Base-by-base conservation (phyloP, 2,888 invertebrate species). In the Standfussiana lucernea region DNA sequence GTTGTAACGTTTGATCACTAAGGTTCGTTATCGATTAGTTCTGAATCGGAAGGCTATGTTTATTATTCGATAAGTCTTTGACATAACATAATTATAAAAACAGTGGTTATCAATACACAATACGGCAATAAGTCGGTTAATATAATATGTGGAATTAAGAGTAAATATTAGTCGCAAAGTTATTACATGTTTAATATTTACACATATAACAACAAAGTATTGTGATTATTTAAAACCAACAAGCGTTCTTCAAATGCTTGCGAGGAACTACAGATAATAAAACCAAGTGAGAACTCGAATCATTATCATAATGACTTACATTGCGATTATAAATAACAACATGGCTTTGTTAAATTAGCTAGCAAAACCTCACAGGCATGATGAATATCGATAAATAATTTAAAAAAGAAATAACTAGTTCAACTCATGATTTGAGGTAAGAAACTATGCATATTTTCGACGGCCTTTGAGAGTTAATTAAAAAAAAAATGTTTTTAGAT, bases 231-330 rank as follows among this genome's bases (percentile, higher is more conserved):
- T 50, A 15, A 71, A 56, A 47, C 47, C 71, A 59, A 11, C 59
- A 72, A 77, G 53, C 40, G 8, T 45, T 56, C 24, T 67, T n/a
- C 50, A 53, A 50, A 77, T 35, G 40, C 56, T 80, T 82, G 69
- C n/a, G 21, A 78, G 40, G 65, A 56, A 62, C 72, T 71, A 66
- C 53, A 53, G 53, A 53, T 64, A 45, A n/a, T 42, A 35, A 71
- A 70, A 50, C 21, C 21, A 61, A 35, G 8, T 56, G 53, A 40
- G 32, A 82, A 66, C 10, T 81, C 15, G 18, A 68, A 2, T 45
- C 10, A 28, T 53, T 45, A 47, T 15, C 24, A 28, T 50, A 47
- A 24, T 42, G 18, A n/a, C 24, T 32, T 67, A n/a, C 28, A 79
- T 59, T 50, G 42, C 37, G 42, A 66, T 59, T 11, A 66, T 37